Conservation (phyloP, 2,113 vertebrate genomes). For the Haplotaxodon microlepis region DNA sequence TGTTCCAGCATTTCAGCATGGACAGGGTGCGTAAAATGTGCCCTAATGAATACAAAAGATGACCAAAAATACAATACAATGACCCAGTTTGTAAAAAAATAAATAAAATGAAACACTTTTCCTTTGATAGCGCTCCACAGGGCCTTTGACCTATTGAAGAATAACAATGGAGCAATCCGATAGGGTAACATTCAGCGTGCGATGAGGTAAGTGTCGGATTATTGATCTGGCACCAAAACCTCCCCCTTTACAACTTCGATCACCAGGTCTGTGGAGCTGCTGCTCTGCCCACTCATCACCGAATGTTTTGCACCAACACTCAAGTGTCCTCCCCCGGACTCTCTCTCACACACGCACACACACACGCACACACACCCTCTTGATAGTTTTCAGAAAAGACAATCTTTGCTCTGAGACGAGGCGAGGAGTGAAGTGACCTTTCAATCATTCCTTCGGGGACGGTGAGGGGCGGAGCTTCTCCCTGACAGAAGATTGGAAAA, state of each 20-base stretch:
- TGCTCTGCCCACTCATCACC: conserved; percentile 11
- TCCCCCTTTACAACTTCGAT: not conserved
- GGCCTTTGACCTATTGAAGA: not conserved
- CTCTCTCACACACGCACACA: accelerated
- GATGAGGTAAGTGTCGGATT: not conserved
- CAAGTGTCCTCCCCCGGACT: not conserved
- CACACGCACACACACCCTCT: not conserved
- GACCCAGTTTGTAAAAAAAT: not conserved
- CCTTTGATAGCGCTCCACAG: not conserved
- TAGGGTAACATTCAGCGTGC: not conserved
- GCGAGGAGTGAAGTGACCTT: conserved; percentile 58
- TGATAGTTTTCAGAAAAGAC: conserved; percentile 31
- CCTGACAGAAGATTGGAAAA: conserved; percentile 41
- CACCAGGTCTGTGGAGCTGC: not conserved
- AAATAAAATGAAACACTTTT: not conserved
- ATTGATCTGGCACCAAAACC: not conserved
- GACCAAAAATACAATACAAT: not conserved
- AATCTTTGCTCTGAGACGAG: conserved; percentile 37
- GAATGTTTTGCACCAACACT: conserved; percentile 2
- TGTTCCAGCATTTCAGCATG: not conserved
- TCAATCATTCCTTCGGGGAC: conserved; percentile 47
- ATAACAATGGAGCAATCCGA: not conserved
- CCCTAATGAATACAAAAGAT: not conserved
- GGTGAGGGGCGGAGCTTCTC: conserved; percentile 12
- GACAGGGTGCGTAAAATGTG: not conserved